Evolutionary conservation across 2,888 invertebrate genomes (phyloP).

Genomic region (Drosophila phalerata): DNA sequence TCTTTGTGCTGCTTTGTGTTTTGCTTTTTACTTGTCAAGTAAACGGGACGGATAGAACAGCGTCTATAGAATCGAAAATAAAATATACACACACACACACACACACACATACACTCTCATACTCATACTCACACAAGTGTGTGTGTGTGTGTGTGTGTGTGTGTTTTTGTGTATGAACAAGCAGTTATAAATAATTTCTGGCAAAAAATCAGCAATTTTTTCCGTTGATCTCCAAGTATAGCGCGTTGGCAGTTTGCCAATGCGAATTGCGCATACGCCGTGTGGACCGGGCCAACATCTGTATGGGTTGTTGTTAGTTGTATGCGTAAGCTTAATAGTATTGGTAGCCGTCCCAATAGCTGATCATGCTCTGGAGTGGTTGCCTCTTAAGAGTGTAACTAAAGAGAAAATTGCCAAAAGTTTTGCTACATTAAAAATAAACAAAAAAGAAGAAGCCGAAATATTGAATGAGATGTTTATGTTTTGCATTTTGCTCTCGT

Average conservation of each 20-base stretch:
- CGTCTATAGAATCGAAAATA: constrained; percentile 60
- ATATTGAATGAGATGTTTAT: constrained; percentile 24
- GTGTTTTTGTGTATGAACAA: constrained; percentile 62
- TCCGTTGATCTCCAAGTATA: constrained; percentile 93
- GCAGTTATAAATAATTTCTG: constrained; percentile 85
- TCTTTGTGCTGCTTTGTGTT: constrained; percentile 36
- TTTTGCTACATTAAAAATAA: constrained; percentile 39
- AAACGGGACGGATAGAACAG: constrained; percentile 58
- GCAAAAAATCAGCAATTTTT: constrained; percentile 85
- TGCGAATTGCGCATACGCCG: constrained; percentile 84
- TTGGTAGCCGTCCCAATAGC: constrained; percentile 20
- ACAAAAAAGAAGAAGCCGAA: constrained; percentile 43
- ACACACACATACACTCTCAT: constrained; percentile 22
- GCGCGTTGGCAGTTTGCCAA: constrained; percentile 93
- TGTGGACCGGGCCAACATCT: constrained; percentile 79
- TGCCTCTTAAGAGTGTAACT: constrained; percentile 39
- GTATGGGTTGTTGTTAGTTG: constrained; percentile 29
- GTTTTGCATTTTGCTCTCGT: constrained; percentile 9
- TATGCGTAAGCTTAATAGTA: constrained; percentile 34
- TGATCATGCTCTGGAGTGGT: constrained; percentile 54
- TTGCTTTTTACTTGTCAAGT: constrained; percentile 36
- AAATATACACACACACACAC: constrained; percentile 39
- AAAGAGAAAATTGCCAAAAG: constrained; percentile 30
- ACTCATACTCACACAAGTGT: constrained; percentile 1
- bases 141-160: constrained; percentile 22